phyloP scores from a whole-genome alignment of 2,888 invertebrate genomes.

The Dermolepida albohirtum region DNA sequence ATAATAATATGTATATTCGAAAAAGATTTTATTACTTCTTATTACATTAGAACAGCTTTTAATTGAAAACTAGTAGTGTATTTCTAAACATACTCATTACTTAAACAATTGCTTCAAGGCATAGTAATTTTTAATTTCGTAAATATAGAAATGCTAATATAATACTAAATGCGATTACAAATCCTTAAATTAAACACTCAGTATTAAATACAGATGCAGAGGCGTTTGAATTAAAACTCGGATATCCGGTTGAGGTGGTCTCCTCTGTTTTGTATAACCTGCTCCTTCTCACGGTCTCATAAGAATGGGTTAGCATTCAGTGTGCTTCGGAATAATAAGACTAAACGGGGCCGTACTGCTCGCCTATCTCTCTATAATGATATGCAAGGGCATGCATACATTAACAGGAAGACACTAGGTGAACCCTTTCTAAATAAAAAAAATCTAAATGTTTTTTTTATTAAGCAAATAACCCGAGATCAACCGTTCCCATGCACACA shows the following conservation, averaged over 20 bases:
- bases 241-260: constrained; percentile 37
- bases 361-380: constrained; percentile 55
- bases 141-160: too few relatives aligned
- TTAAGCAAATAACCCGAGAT: constrained; percentile 57
- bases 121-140: too few relatives aligned
- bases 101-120: too few relatives aligned
- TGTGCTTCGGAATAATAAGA: constrained; percentile 58
- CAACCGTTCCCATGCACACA: constrained; percentile 48
- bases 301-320: constrained; percentile 54
- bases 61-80: too few relatives aligned
- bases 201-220: constrained; percentile 1
- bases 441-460: constrained; percentile 56
- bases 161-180: too few relatives aligned
- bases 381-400: constrained; percentile 63
- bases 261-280: constrained; percentile 34
- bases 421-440: constrained; percentile 59
- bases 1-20: too few relatives aligned
- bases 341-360: constrained; percentile 44
- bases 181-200: too few relatives aligned
- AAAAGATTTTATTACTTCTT: too few relatives aligned
- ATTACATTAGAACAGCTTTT: too few relatives aligned
- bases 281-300: constrained; percentile 57
- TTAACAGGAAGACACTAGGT: constrained; percentile 61
- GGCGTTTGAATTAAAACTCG: constrained; percentile 25
- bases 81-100: too few relatives aligned